These are phyloP conservation scores for Thymelicus sylvestris DNA, from an alignment of 2,888 invertebrate genomes.

Conservation along the genomic window DNA sequence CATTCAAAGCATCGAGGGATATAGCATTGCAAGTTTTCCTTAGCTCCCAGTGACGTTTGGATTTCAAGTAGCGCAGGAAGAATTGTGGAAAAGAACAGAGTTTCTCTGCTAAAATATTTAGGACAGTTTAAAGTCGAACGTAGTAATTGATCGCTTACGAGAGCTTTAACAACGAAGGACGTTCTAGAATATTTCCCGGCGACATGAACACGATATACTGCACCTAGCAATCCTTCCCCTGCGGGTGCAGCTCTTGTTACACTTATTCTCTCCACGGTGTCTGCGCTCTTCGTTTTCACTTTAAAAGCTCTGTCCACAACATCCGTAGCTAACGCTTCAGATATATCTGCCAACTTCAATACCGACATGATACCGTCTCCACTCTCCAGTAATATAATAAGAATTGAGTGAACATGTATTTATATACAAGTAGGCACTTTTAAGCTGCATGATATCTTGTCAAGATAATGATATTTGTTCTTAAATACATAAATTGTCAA, in stretches of 20 bases:
- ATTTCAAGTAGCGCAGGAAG: constrained; percentile 52
- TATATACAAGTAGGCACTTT: constrained; percentile 9
- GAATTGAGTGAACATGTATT: neutral
- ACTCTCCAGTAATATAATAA: constrained; percentile 8
- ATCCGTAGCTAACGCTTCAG: constrained; percentile 54
- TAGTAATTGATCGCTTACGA: constrained; percentile 52
- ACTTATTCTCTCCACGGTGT: constrained; percentile 49
- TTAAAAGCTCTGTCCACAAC: constrained; percentile 56
- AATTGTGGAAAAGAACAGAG: constrained; percentile 54
- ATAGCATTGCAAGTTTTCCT: constrained; percentile 53
- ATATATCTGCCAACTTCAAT: constrained; percentile 53
- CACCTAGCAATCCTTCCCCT: constrained; percentile 61
- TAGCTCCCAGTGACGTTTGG: constrained; percentile 54
- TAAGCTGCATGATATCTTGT: neutral
- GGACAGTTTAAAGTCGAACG: constrained; percentile 51
- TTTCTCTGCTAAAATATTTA: constrained; percentile 56
- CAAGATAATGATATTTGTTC: constrained; percentile 12
- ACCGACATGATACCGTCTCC: constrained; percentile 50
- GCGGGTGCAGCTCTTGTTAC: constrained; percentile 55
- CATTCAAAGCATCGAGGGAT: constrained; percentile 56
- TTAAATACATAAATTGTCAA: neutral
- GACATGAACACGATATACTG: constrained; percentile 58
- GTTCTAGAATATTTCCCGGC: constrained; percentile 47
- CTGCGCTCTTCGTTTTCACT: constrained; percentile 54
- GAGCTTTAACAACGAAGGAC: constrained; percentile 58